Percentiles rank a stretch among this genome's conserved stretches.
These are phyloP conservation scores for Callopanchax toddi DNA, from an alignment of 2,113 vertebrate genomes.

Conservation along the genomic window DNA sequence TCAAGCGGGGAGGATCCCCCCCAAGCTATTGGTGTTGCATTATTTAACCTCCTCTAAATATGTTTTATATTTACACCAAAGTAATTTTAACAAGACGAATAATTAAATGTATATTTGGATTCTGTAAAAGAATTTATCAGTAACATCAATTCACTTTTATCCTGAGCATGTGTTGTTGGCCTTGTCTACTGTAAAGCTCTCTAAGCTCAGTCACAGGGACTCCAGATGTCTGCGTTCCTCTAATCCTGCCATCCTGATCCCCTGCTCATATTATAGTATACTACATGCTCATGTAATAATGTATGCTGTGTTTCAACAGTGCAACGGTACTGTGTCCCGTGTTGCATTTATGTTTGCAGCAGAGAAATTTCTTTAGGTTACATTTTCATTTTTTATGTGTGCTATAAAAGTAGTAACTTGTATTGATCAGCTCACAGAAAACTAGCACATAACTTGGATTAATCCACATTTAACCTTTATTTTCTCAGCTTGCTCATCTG, in stretches of 20 bases:
- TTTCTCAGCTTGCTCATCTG: neutral
- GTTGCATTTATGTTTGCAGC: too few species aligned
- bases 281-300: neutral
- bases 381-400: too few species aligned
- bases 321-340: too few species aligned
- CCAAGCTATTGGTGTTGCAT: neutral
- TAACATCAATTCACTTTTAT: neutral
- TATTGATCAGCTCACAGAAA: neutral
- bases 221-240: constrained; percentile 62
- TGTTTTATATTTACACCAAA: too few species aligned
- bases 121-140: too few species aligned
- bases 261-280: constrained; percentile 26
- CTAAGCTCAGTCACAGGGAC: constrained; percentile 35
- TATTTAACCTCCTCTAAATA: neutral
- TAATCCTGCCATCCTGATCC: constrained; percentile 52
- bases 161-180: constrained; percentile 23
- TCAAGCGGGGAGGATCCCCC: neutral
- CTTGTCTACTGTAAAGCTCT: constrained; percentile 35
- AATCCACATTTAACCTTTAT: neutral
- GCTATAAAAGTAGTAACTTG: neutral
- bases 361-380: too few species aligned
- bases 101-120: too few species aligned
- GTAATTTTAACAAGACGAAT: too few species aligned
- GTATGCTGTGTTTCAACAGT: neutral
- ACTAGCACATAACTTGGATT: neutral